phyloP scores from a whole-genome alignment of 2,888 invertebrate genomes.

The Drosophila colorata region DNA sequence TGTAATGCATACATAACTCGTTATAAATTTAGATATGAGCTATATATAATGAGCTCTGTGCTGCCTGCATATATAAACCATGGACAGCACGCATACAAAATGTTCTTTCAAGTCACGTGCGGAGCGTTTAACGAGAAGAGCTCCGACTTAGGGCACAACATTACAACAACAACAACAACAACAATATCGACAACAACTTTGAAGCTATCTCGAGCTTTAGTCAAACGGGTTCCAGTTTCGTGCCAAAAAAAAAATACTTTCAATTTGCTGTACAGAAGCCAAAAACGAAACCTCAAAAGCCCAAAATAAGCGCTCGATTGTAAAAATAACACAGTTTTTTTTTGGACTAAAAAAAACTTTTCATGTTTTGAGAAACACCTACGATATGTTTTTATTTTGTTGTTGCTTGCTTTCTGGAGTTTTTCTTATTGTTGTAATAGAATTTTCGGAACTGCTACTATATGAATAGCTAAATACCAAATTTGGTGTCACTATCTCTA shows the following conservation, averaged over 20 bases:
- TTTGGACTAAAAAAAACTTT: neutral
- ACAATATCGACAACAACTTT: neutral
- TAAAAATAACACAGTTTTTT: neutral
- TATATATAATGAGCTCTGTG: constrained; percentile 19
- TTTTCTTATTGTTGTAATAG: neutral
- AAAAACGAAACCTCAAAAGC: constrained; percentile 19
- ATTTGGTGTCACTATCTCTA: neutral
- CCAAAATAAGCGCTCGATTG: constrained; percentile 5
- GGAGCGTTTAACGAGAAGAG: constrained; percentile 5
- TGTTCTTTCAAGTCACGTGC: constrained; percentile 7
- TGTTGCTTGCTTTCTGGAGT: neutral
- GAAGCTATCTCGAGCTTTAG: constrained; percentile 10
- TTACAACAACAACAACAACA: constrained; percentile 6
- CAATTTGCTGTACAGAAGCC: constrained; percentile 24
- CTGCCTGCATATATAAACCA: constrained; percentile 33
- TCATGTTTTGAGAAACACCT: neutral
- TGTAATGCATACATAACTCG: neutral
- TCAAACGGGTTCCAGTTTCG: constrained; percentile 33
- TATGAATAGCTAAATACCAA: neutral
- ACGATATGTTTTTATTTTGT: neutral
- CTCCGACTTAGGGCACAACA: constrained; percentile 14
- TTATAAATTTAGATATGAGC: neutral
- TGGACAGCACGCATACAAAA: neutral
- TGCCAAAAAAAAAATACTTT: constrained; percentile 24
- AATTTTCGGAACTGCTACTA: too few relatives aligned